phyloP scores from a whole-genome alignment of 1,140 invertebrate genomes.

The Bacillus rossius region DNA sequence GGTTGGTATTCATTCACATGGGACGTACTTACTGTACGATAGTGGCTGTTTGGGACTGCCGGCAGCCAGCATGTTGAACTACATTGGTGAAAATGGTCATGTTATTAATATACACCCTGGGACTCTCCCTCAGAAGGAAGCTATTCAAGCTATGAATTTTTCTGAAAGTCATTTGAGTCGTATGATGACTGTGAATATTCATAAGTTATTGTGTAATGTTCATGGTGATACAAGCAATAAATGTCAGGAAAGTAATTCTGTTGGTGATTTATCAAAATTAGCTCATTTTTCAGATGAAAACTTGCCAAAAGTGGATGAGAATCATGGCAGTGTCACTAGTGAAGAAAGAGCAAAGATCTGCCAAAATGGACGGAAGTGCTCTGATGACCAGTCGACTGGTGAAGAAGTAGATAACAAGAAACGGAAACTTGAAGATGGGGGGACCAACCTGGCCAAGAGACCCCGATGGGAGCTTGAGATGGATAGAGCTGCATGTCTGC shows the following conservation, averaged over 20 bases:
- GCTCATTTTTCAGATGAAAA: neutral
- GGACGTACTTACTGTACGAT: constrained; percentile 81
- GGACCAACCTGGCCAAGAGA: constrained; percentile 8
- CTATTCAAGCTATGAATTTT: constrained; percentile 73
- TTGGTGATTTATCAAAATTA: neutral
- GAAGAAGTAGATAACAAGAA: neutral
- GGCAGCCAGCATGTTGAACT: constrained; percentile 72
- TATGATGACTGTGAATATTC: constrained; percentile 64
- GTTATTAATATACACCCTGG: constrained; percentile 74
- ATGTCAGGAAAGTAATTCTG: neutral
- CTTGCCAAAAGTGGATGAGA: neutral
- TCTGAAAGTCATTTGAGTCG: constrained; percentile 55
- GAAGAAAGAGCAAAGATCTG: neutral
- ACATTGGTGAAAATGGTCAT: constrained; percentile 56
- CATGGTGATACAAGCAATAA: neutral
- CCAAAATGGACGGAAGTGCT: constrained; percentile 40
- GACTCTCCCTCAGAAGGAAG: constrained; percentile 68
- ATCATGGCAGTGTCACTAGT: too few species aligned
- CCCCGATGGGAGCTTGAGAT: constrained; percentile 36
- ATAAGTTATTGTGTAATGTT: constrained; percentile 28
- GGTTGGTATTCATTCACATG: constrained; percentile 70
- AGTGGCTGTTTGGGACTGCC: constrained; percentile 78
- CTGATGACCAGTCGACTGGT: constrained; percentile 25
- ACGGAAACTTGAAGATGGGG: constrained; percentile 3
- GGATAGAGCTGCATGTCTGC: constrained; percentile 20